Evolutionary conservation across 1,140 invertebrate species (phyloP).

Genomic region (Arctopsyche grandis): DNA sequence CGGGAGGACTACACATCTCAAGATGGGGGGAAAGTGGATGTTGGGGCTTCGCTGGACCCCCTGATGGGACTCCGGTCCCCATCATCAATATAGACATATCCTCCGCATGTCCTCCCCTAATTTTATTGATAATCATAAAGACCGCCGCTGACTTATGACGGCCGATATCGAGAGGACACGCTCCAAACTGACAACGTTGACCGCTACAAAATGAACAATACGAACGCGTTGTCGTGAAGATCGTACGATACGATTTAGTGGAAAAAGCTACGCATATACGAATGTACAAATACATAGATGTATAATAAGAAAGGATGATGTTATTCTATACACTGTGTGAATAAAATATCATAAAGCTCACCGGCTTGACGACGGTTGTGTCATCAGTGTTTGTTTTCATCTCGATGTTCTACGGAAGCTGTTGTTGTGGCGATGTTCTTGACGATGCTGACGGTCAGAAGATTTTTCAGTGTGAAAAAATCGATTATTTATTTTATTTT

Average conservation of each 20-base stretch:
- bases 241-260: not conserved
- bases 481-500: too few species aligned
- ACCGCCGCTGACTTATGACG: conserved; percentile 3
- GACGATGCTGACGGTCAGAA: too few species aligned
- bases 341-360: too few species aligned
- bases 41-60: not conserved
- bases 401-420: too few species aligned
- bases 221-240: not conserved
- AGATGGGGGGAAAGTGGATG: conserved; percentile 23
- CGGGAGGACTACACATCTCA: not conserved
- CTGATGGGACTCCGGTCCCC: conserved; percentile 24
- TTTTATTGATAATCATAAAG: conserved; percentile 44
- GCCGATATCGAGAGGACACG: not conserved
- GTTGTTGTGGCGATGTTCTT: too few species aligned
- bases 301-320: too few species aligned
- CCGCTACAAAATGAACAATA: not conserved
- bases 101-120: conserved; percentile 45
- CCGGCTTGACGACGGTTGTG: too few species aligned
- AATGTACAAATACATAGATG: too few species aligned
- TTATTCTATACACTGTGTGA: too few species aligned
- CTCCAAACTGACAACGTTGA: not conserved
- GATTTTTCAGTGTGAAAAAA: too few species aligned
- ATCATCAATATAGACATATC: conserved; percentile 51
- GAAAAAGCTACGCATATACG: too few species aligned
- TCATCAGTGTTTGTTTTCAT: too few species aligned